These are phyloP conservation scores for Myodes glareolus DNA, from an alignment of 2,113 vertebrate genomes.

Conservation along the genomic window DNA sequence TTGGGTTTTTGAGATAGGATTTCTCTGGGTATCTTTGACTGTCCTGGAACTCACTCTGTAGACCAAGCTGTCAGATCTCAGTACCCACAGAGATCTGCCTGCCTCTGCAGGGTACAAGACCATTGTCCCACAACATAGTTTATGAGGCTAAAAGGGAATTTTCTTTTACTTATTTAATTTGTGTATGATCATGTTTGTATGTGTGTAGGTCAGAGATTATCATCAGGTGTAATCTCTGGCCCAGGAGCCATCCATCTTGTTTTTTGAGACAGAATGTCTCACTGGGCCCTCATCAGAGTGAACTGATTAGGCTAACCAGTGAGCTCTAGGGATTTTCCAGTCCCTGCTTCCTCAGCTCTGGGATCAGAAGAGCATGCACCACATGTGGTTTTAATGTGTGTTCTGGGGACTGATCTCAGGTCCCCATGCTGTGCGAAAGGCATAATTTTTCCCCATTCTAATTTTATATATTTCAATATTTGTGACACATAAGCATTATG, in stretches of 20 bases:
- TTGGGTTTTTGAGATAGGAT: too few relatives aligned
- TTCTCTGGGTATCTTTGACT: too few relatives aligned
- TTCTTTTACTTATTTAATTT: background rate
- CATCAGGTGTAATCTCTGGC: background rate
- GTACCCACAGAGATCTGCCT: too few relatives aligned
- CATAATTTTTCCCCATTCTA: background rate
- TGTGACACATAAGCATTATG: conserved; percentile 6
- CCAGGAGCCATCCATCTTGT: background rate
- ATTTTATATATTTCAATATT: conserved; percentile 37
- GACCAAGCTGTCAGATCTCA: too few relatives aligned
- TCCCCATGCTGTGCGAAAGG: background rate
- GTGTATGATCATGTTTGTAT: background rate
- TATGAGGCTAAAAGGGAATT: background rate
- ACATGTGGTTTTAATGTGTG: background rate
- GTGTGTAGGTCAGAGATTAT: background rate
- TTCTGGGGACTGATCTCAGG: background rate
- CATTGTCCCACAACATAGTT: background rate
- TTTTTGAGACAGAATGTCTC: background rate
- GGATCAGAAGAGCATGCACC: background rate
- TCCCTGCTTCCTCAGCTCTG: background rate
- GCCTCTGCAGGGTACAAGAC: too few relatives aligned
- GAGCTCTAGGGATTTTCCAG: background rate
- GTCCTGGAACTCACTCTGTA: too few relatives aligned
- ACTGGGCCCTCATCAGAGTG: background rate
- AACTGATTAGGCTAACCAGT: background rate